Evolutionary conservation across 2,888 invertebrate species (phyloP).

Genomic region (Drosophila crucigera): DNA sequence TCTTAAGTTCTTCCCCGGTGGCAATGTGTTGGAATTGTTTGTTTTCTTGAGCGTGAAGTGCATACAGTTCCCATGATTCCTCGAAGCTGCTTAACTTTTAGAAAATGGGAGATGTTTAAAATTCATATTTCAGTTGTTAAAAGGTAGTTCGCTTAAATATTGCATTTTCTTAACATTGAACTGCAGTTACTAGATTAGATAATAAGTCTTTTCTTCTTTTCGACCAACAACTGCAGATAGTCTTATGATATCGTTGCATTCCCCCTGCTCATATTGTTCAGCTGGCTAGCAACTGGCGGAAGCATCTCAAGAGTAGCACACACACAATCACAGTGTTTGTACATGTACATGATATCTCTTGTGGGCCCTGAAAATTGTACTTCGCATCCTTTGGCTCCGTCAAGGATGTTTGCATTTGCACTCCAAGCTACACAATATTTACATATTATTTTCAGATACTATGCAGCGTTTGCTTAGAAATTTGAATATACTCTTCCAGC

Average conservation of each 20-base stretch:
- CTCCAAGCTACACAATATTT: slow-evolving; percentile 57
- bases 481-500: slow-evolving; percentile 51
- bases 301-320: slow-evolving; percentile 36
- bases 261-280: slow-evolving; percentile 23
- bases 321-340: slow-evolving; percentile 23
- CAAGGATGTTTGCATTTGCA: slow-evolving; percentile 24
- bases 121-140: not conserved
- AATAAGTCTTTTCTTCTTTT: not conserved
- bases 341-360: slow-evolving; percentile 54
- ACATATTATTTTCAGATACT: slow-evolving; percentile 56
- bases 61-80: slow-evolving; percentile 15
- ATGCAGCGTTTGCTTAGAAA: slow-evolving; percentile 37
- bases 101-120: not conserved
- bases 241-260: slow-evolving; percentile 29
- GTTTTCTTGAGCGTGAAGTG: slow-evolving; percentile 40
- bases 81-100: not conserved
- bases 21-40: slow-evolving; percentile 51
- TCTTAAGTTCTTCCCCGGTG: slow-evolving; percentile 46
- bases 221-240: slow-evolving; percentile 26
- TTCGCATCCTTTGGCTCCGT: slow-evolving; percentile 38
- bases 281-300: slow-evolving; percentile 23
- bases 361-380: slow-evolving; percentile 25
- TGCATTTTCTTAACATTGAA: not conserved
- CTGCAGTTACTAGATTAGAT: not conserved
- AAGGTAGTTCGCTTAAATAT: not conserved